Evolutionary conservation across 2,113 vertebrate species (phyloP).

Genomic region (Cynocephalus volans): DNA sequence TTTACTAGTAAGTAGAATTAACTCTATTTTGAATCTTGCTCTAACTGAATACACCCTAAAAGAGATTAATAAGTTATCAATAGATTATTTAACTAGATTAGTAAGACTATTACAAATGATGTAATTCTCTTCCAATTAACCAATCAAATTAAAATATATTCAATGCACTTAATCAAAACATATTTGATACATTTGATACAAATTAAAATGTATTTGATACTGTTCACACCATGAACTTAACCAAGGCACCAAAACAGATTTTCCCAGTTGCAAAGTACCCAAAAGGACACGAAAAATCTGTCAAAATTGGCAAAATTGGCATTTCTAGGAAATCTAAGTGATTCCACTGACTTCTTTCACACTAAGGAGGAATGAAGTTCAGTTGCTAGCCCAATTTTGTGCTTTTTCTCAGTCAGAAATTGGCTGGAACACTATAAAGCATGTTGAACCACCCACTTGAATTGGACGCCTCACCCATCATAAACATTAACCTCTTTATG

Average conservation of each 20-base stretch:
- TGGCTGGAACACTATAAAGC: slow-evolving; percentile 43
- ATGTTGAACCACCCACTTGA: slow-evolving; percentile 64
- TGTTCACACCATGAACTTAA: neutral
- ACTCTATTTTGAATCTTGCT: slow-evolving; percentile 24
- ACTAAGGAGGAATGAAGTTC: neutral
- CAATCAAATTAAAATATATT: too few species aligned
- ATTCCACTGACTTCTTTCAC: neutral
- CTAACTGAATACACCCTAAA: slow-evolving; percentile 26
- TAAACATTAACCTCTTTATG: slow-evolving; percentile 67
- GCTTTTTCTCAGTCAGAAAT: slow-evolving; percentile 63
- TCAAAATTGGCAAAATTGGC: neutral
- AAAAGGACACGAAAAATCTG: slow-evolving; percentile 33
- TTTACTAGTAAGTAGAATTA: neutral
- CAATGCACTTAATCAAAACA: too few species aligned
- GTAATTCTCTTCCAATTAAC: slow-evolving; percentile 46
- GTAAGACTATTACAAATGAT: slow-evolving; percentile 50
- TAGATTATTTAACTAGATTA: slow-evolving; percentile 18
- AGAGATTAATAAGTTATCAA: slow-evolving; percentile 56
- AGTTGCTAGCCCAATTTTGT: neutral
- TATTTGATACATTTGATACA: too few species aligned
- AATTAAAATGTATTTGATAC: neutral
- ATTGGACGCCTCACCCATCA: slow-evolving; percentile 69
- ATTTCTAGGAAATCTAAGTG: neutral
- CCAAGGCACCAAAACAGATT: neutral
- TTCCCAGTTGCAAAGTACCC: neutral